Conservation (phyloP, 2,797 vertebrate genomes). For the Neosalanx taihuensis region DNA sequence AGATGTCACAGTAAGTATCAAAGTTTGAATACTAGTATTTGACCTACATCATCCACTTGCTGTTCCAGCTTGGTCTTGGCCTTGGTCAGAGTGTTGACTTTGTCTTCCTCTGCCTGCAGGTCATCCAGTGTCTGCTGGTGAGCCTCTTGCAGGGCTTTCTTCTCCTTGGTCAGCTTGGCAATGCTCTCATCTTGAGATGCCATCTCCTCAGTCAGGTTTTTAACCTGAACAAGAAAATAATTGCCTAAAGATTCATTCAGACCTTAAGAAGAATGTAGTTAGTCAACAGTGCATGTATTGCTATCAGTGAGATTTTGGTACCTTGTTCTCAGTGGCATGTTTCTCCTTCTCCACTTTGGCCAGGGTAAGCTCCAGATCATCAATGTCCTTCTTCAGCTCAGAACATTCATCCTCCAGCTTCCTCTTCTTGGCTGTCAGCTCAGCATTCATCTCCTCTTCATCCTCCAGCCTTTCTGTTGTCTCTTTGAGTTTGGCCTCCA, state of each 20-base stretch:
- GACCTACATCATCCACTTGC: slow-evolving; percentile 62
- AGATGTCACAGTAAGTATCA: too few species aligned
- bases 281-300: neutral
- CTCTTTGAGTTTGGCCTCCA: slow-evolving; percentile 84
- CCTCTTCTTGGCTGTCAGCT: slow-evolving; percentile 78
- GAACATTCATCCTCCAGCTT: slow-evolving; percentile 83
- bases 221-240: slow-evolving; percentile 47
- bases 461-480: slow-evolving; percentile 78
- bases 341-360: slow-evolving; percentile 85
- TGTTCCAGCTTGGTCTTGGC: slow-evolving; percentile 66
- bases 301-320: slow-evolving; percentile 27
- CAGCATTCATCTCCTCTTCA: slow-evolving; percentile 81
- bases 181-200: slow-evolving; percentile 68
- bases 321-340: slow-evolving; percentile 83
- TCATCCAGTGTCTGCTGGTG: too few species aligned
- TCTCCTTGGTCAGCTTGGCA: slow-evolving; percentile 56
- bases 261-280: too few species aligned
- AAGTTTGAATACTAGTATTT: neutral
- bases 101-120: too few species aligned
- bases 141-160: too few species aligned
- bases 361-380: slow-evolving; percentile 76
- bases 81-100: too few species aligned
- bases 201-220: slow-evolving; percentile 80
- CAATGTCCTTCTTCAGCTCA: slow-evolving; percentile 80
- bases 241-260: too few species aligned